Evolutionary conservation across 2,113 vertebrate genomes (phyloP), one percentile per base, ranked within the genome.

Genomic region (Lamprologus callipterus): DNA sequence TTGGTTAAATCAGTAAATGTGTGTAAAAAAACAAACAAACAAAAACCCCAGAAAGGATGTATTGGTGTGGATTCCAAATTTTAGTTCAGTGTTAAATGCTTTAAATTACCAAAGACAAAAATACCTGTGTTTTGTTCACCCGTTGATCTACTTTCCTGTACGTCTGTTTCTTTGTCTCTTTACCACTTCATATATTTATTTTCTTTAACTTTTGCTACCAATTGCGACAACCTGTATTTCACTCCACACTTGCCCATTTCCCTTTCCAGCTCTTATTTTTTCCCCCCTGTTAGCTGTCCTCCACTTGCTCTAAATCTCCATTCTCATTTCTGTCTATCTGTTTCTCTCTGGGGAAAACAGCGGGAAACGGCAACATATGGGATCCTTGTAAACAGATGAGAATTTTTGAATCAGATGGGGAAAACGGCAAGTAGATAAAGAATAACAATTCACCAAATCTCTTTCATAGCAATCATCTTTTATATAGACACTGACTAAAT

Each of bases 331-430:
- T 79, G 37, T 85, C 31, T 82, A 4, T 82, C 87, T 26, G 8
- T 55, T 37, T 49, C n/a, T 63, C 85, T 89, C 54, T 11, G 75
- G 54, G 81, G 79, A 82, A 28, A 82, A 31, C 37, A 11, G 58
- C 5, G 3, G 19, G 47, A 65, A 78, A 80, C 14, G 4, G 53
- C 49, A 45, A 58, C 89, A 89, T 87, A 81, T 86, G 89, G 82
- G 83, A 31, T 85, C 45, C 57, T 68, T 83, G 53, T 81, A 87
- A 87, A 81, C 70, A 85, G 68, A 85, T 85, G 84, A 26, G 7
- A 37, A n/a, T 31, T 51, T 80, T 16, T 47, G 14, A 85, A 58
- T 88, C 54, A 79, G 63, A 82, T 21, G 14, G 9, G 33, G 14
- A 37, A 70, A 83, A 37, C 14, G 1, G 57, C 70, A 49, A 78